phyloP scores from a whole-genome alignment of 1,140 invertebrate genomes.

The Drosophila lacertosa region DNA sequence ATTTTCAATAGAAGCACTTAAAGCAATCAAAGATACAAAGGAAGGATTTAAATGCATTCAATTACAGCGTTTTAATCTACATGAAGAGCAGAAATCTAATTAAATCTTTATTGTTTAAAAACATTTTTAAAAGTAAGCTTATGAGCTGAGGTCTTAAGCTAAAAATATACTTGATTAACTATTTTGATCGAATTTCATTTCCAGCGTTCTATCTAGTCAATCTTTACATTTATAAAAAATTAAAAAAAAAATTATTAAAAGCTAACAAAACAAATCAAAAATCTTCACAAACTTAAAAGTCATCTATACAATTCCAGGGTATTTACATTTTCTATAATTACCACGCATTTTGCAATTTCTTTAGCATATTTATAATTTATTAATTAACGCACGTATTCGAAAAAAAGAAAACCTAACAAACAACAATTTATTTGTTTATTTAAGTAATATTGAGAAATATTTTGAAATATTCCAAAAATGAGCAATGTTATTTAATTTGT shows the following conservation, averaged over 20 bases:
- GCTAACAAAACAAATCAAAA: not conserved
- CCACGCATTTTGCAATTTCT: constrained; percentile 6
- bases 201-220: no score
- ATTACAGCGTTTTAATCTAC: no score
- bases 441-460: constrained; percentile 55
- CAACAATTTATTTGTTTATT: constrained; percentile 58
- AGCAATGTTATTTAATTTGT: constrained; percentile 3
- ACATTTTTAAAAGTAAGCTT: no score
- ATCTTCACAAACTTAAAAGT: not conserved
- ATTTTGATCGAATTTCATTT: no score
- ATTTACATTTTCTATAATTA: constrained; percentile 2
- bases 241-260: not conserved
- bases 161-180: no score
- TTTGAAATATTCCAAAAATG: constrained; percentile 26
- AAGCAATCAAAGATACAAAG: no score
- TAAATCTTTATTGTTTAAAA: no score
- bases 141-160: no score
- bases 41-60: no score
- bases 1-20: no score
- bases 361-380: constrained; percentile 53
- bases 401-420: constrained; percentile 32
- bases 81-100: no score
- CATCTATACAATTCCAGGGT: not conserved
- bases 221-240: no score
- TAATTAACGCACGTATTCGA: constrained; percentile 60